A percentile compares a stretch with the other conserved stretches of the same genome.
Evolutionary conservation across 2,113 vertebrate genomes (phyloP).

Genomic region (Sinocyclocheilus anophthalmus): DNA sequence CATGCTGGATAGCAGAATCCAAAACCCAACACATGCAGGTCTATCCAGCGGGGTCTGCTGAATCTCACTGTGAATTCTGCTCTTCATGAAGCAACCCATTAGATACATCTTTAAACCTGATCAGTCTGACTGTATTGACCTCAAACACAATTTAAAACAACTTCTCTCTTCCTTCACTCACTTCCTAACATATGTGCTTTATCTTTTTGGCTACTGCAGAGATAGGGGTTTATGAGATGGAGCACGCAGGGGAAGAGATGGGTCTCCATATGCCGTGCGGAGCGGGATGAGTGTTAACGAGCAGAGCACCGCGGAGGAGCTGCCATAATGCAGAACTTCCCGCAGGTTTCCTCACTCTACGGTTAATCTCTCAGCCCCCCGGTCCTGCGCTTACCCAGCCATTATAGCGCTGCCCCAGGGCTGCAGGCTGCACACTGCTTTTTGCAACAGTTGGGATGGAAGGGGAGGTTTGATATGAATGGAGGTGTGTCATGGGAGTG

Average conservation of each 20-base stretch:
- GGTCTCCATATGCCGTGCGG: conserved; percentile 68
- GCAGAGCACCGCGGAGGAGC: conserved; percentile 60
- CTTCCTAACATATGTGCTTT: conserved; percentile 60
- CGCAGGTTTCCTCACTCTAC: conserved; percentile 55
- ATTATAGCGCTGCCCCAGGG: conserved; percentile 24
- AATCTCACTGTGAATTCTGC: background rate
- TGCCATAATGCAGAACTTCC: conserved; percentile 70
- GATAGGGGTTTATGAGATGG: conserved; percentile 63
- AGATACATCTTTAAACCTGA: background rate
- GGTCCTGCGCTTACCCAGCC: background rate
- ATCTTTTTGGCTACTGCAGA: conserved; percentile 62
- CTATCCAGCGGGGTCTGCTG: background rate
- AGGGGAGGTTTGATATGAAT: background rate
- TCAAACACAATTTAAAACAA: conserved; percentile 19
- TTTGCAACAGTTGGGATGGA: conserved; percentile 59
- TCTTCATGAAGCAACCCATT: conserved; percentile 3
- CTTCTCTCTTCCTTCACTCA: conserved; percentile 23
- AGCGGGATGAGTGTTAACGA: conserved; percentile 70
- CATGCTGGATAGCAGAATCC: background rate
- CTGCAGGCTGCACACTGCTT: conserved; percentile 52
- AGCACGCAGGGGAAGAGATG: conserved; percentile 64
- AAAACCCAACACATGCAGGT: background rate
- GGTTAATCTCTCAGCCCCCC: conserved; percentile 66
- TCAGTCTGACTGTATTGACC: conserved; percentile 7
- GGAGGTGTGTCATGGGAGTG: conserved; percentile 15